Conservation (phyloP, 1,140 invertebrate genomes). For the Paraescarpia echinospica region DNA sequence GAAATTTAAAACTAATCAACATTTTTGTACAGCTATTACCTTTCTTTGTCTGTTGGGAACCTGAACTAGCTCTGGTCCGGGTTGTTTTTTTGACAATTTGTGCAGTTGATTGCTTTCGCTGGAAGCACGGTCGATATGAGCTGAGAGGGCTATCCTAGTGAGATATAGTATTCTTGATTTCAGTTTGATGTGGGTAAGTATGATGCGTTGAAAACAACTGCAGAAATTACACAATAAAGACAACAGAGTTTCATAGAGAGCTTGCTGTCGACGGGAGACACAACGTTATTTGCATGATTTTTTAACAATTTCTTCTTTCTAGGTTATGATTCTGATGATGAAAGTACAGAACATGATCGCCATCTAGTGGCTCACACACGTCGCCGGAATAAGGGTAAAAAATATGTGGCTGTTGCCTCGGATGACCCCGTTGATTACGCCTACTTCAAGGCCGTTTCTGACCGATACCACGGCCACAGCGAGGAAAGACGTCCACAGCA, state of each 20-base stretch:
- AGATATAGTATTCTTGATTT: no score
- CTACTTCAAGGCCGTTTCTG: background rate
- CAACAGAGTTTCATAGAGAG: background rate
- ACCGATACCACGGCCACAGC: background rate
- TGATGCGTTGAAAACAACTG: background rate
- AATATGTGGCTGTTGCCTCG: conserved; percentile 49
- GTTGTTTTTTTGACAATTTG: no score
- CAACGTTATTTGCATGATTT: background rate
- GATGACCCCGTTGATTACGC: conserved; percentile 40
- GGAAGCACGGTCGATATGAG: no score
- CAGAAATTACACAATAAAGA: background rate
- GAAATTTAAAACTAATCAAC: no score
- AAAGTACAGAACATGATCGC: conserved; percentile 46
- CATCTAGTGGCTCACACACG: conserved; percentile 34
- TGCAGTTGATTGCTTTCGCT: no score
- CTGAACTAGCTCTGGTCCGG: no score
- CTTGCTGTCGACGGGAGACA: background rate
- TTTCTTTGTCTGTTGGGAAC: no score
- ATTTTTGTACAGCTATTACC: no score
- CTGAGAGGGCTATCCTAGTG: no score
- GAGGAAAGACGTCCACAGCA: background rate
- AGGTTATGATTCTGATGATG: conserved; percentile 56
- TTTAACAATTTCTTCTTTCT: conserved; percentile 33
- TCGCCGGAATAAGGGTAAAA: conserved; percentile 49
- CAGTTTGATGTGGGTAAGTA: background rate